A percentile compares a stretch with the other conserved stretches of the same genome.
phyloP scores from a whole-genome alignment of 35 echinoderm and acorn worm species.

The Heliocidaris erythrogramma region DNA sequence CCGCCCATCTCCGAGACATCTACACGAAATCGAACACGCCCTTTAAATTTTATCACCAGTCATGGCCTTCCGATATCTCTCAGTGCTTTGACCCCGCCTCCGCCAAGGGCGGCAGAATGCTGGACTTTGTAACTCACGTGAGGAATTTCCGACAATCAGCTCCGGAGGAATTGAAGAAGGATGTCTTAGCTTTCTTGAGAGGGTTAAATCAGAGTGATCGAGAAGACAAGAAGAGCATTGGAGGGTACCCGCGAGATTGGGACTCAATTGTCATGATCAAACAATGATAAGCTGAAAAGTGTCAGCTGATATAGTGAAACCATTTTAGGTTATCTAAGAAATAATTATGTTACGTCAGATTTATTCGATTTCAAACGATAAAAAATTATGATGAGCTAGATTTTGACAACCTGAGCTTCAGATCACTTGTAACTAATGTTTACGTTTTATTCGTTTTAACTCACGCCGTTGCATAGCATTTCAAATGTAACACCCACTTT shows the following conservation, averaged over 20 bases:
- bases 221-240: neutral
- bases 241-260: constrained; percentile 41
- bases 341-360: no score
- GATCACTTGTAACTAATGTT: no score
- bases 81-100: constrained; percentile 25
- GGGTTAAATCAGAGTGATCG: neutral
- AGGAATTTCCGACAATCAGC: constrained; percentile 27
- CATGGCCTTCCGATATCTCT: constrained; percentile 43
- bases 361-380: no score
- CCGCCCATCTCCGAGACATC: neutral
- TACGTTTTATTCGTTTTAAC: no score
- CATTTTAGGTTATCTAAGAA: no score
- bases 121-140: constrained; percentile 44
- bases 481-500: no score
- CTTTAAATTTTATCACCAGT: constrained; percentile 11
- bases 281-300: neutral
- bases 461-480: no score
- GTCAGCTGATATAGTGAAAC: no score
- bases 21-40: constrained; percentile 9
- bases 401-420: no score
- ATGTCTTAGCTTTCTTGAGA: constrained; percentile 21
- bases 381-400: no score
- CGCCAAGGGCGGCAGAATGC: neutral
- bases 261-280: constrained; percentile 36
- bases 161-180: neutral